Evolutionary conservation across 2,888 invertebrate species (phyloP), one percentile per base, ranked within the genome.

Genomic region (Electrophaes corylata): DNA sequence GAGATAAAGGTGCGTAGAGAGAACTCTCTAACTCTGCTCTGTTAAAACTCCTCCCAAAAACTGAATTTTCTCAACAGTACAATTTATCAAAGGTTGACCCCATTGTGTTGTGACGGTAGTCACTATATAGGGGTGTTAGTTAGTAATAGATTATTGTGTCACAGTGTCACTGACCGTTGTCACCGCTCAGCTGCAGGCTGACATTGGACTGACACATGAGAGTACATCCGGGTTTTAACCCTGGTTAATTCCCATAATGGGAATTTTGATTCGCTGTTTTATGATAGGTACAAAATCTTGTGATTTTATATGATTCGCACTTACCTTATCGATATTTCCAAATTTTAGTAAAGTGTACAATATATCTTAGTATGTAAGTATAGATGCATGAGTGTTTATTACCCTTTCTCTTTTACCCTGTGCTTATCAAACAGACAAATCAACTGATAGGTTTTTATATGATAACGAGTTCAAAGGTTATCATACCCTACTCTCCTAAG

Each of bases 61-160:
- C 14, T 6, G 14, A 6, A 1, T 14, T 35, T 14, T 35, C 35
- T 14, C 14, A 35, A 14, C 8, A 35, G n/a, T 33, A 29, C 33
- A 6, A n/a, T n/a, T n/a, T n/a, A n/a, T n/a, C n/a, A n/a, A n/a
- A n/a, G n/a, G 35, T 35, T 35, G 14, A 14, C 14, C 35, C 35
- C 8, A 6, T 5, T 35, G 35, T 35, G 14, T 8, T 39, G 12
- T 12, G 40, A 19, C 20, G 2, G n/a, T 12, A 12, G 6, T 14
- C 23, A 14, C 43, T 6, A 23, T 18, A 11, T 41, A n/a, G 12
- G n/a, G 20, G 37, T 49, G 46, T 23, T 31, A 14, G 48, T 48
- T 11, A 3, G 11, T 20, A 43, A 50, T 54, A 49, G 52, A 58
- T 59, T 49, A 54, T 40, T 4, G 39, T 49, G 53, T 58, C 52